A percentile compares a stretch with the other conserved stretches of the same genome.
Conservation (phyloP, 2,113 vertebrate species). For the Dendrocopos noguchii region DNA sequence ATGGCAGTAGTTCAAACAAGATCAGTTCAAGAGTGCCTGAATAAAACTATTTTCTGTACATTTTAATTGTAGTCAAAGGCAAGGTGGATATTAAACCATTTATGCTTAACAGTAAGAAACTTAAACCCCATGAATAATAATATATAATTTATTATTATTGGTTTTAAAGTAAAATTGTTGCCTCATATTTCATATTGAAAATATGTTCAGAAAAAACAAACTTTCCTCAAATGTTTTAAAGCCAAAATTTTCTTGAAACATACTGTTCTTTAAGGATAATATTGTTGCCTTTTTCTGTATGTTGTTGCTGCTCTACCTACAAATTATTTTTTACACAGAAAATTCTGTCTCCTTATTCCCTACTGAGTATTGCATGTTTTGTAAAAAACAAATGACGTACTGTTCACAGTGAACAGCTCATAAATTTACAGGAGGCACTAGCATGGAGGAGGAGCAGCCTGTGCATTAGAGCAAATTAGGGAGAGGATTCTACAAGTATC, state of each 20-base stretch:
- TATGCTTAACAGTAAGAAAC: background rate
- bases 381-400: background rate
- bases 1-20: background rate
- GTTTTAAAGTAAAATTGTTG: background rate
- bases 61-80: background rate
- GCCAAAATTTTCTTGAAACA: background rate
- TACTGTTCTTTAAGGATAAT: background rate
- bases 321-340: slow-evolving; percentile 10
- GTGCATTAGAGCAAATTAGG: slow-evolving; percentile 43
- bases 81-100: background rate
- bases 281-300: background rate
- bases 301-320: background rate
- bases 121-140: background rate
- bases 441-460: background rate
- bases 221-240: background rate
- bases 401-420: slow-evolving; percentile 12
- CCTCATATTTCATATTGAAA: background rate
- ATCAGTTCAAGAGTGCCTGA: background rate
- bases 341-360: background rate
- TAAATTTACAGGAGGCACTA: slow-evolving; percentile 51
- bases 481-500: background rate
- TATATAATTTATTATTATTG: background rate
- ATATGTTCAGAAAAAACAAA: background rate
- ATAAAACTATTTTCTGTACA: background rate
- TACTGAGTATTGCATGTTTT: background rate